A percentile compares a stretch with the other conserved stretches of the same genome.
phyloP scores from a whole-genome alignment of 2,113 vertebrate species.

The Rattus rattus region DNA sequence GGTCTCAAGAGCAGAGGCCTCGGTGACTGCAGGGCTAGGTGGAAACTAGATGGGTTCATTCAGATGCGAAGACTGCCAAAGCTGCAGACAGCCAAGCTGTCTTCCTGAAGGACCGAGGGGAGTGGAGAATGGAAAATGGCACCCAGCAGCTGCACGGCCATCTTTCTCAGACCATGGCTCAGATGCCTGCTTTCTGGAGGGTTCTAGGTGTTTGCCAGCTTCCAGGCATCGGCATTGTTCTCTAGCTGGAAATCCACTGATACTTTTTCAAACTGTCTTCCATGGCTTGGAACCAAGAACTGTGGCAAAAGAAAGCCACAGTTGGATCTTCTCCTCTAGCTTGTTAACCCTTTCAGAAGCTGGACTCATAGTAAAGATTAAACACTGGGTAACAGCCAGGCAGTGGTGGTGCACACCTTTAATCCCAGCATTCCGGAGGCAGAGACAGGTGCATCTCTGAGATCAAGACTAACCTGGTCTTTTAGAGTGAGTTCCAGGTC shows the following conservation, averaged over 20 bases:
- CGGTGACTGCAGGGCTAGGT: not conserved
- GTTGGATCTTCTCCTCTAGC: not conserved
- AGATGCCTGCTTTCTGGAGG: not conserved
- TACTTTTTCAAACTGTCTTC: not conserved
- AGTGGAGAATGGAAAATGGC: too few relatives aligned
- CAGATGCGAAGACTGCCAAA: not conserved
- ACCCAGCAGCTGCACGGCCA: not conserved
- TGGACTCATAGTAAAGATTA: not conserved
- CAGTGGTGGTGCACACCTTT: too few relatives aligned
- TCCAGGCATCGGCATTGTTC: not conserved
- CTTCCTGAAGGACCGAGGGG: not conserved
- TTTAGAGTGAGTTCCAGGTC: too few relatives aligned
- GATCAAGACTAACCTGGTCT: too few relatives aligned
- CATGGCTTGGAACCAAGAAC: not conserved
- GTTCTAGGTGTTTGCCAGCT: not conserved
- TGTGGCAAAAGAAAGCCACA: not conserved
- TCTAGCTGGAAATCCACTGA: not conserved
- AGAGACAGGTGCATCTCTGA: too few relatives aligned
- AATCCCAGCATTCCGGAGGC: too few relatives aligned
- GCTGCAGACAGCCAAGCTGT: not conserved
- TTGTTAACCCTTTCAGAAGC: not conserved
- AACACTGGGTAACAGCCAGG: not conserved
- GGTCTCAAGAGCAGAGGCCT: slow-evolving; percentile 18
- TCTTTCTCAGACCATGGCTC: not conserved
- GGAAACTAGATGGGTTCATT: not conserved